Evolutionary conservation across 1,140 invertebrate genomes (phyloP), one percentile per base, ranked within the genome.

Genomic region (Belonocnema kinseyi): DNA sequence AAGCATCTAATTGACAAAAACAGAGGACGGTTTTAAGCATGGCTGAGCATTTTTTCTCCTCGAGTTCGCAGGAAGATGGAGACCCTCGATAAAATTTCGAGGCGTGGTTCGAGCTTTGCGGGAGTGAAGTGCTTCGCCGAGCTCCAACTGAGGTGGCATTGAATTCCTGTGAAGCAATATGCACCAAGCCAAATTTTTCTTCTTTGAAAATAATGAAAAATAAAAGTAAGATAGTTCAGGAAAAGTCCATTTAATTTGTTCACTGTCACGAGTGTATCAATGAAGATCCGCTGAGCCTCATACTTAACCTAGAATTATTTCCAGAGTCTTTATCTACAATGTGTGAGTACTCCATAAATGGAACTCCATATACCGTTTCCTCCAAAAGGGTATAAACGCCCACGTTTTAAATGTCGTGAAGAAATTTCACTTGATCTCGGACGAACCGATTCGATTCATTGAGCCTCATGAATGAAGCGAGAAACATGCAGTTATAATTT

Each of bases 381-480:
- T 46, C 10, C 10, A 11, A 0, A 58, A 11, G 13, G 10, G 6
- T 66, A 58, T 3, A 7, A 58, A 17, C 56, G 19, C 61, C 61
- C 10, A 66, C 14, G 26, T 40, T 11, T 46, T 10, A 46, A 46
- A 46, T 46, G 8, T 46, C 10, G 40, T 46, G 40, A 8, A 46
- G n/a, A 66, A 66, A 66, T 66, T 33, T 66, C 26, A 40, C 14
- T 40, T 13, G 13, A 3, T 13, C 21, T 7, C n/a, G 40, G 61
- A 46, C n/a, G 61, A 66, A 26, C 26, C 61, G 61, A 66, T 66
- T 66, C 14, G 61, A 66, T 16, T 66, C 26, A 66, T 17, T 66
- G 26, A 46, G 61, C 61, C 14, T 66, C 33, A 61, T 66, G 61
- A 66, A 66, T 66, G 61, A 46, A 40, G 21, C 16, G 26, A 33